phyloP scores from a whole-genome alignment of 2,888 invertebrate genomes.

The Mechanitis messenoides region DNA sequence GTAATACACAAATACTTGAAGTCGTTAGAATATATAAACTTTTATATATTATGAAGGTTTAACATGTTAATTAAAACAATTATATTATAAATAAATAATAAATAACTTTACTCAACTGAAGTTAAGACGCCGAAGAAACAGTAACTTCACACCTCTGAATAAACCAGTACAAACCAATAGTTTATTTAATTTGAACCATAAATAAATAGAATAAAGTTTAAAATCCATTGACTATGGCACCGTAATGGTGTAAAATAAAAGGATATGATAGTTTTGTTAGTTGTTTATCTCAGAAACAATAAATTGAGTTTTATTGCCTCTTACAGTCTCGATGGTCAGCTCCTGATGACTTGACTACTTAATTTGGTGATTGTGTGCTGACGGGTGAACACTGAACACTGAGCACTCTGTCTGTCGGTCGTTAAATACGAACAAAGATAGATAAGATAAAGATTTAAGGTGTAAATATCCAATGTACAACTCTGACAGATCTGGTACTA shows the following conservation, averaged over 20 bases:
- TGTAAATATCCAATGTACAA: background rate
- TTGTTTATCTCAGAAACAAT: slow-evolving; percentile 58
- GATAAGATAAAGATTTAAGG: too few species aligned
- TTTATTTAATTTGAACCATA: slow-evolving; percentile 2
- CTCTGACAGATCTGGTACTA: too few species aligned
- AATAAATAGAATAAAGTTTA: background rate
- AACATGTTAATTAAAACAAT: background rate
- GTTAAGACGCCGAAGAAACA: slow-evolving; percentile 40
- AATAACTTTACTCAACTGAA: slow-evolving; percentile 12
- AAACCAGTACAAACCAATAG: slow-evolving; percentile 20
- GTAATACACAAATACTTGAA: too few species aligned
- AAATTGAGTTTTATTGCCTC: slow-evolving; percentile 65
- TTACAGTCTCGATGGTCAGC: slow-evolving; percentile 35
- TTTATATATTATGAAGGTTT: too few species aligned
- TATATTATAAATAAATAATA: background rate
- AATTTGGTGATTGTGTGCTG: slow-evolving; percentile 34
- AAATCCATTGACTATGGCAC: background rate
- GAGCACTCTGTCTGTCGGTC: too few species aligned
- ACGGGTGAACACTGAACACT: background rate
- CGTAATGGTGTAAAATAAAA: slow-evolving; percentile 36
- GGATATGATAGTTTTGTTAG: slow-evolving; percentile 39
- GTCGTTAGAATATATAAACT: too few species aligned
- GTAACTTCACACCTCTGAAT: slow-evolving; percentile 54
- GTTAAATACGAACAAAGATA: too few species aligned
- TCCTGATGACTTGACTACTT: slow-evolving; percentile 30